phyloP scores from a whole-genome alignment of 2,797 vertebrate genomes.

The Melanogrammus aeglefinus region DNA sequence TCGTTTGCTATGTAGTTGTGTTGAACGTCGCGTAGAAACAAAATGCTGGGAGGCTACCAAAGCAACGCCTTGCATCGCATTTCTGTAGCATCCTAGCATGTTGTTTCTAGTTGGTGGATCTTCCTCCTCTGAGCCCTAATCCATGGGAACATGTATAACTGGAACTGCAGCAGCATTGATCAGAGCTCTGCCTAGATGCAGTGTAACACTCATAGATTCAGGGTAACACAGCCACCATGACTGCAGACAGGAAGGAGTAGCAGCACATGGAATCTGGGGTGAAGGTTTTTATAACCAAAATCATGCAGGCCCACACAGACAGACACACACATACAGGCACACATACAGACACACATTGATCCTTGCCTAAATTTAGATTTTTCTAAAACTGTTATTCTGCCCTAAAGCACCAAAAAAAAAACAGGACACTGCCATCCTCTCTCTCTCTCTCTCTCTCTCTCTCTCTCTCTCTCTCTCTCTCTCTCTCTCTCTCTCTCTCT shows the following conservation, averaged over 20 bases:
- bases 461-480: background rate
- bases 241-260: background rate
- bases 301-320: background rate
- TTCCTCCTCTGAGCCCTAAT: no score
- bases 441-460: background rate
- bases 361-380: background rate
- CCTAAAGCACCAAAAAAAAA: background rate
- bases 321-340: background rate
- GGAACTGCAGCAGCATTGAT: background rate
- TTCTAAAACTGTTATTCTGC: background rate
- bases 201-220: background rate
- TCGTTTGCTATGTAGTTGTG: background rate
- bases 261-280: background rate
- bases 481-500: background rate
- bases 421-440: background rate
- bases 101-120: background rate
- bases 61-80: background rate
- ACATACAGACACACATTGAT: conserved; percentile 4
- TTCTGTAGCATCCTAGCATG: background rate
- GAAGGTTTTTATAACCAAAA: background rate
- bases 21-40: no score
- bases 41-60: background rate
- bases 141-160: background rate
- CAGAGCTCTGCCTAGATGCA: no score
- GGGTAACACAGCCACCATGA: background rate